phyloP scores from a whole-genome alignment of 2,113 vertebrate genomes.

The Psittacus erithacus region DNA sequence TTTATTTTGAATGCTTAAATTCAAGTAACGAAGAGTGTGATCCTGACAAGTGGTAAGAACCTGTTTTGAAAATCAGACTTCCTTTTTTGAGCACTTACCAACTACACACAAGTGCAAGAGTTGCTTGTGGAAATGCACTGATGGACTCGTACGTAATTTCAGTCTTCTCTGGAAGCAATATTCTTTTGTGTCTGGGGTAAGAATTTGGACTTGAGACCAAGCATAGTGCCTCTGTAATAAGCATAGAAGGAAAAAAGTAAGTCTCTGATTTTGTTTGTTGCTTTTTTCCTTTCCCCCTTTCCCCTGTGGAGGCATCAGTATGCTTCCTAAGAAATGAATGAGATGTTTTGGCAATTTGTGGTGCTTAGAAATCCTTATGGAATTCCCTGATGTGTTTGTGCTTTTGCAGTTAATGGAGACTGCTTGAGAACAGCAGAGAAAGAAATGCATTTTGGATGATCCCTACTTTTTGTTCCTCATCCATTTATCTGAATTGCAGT shows the following conservation, averaged over 20 bases:
- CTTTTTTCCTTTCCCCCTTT: neutral
- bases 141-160: neutral
- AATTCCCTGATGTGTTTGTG: neutral
- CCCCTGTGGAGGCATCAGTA: neutral
- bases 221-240: neutral
- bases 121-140: neutral
- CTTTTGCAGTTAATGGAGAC: neutral
- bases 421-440: neutral
- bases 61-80: neutral
- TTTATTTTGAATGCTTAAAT: neutral
- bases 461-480: neutral
- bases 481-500: neutral
- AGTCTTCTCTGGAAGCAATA: neutral
- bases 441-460: neutral
- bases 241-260: neutral
- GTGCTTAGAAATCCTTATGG: neutral
- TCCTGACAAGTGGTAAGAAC: neutral
- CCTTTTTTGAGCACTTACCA: fast-evolving
- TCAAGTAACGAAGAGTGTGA: neutral
- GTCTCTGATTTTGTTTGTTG: neutral
- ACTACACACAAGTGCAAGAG: neutral
- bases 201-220: neutral
- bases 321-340: neutral
- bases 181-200: neutral
- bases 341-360: neutral